Conservation (phyloP, 2,888 invertebrate species). For the Ophion costatus region DNA sequence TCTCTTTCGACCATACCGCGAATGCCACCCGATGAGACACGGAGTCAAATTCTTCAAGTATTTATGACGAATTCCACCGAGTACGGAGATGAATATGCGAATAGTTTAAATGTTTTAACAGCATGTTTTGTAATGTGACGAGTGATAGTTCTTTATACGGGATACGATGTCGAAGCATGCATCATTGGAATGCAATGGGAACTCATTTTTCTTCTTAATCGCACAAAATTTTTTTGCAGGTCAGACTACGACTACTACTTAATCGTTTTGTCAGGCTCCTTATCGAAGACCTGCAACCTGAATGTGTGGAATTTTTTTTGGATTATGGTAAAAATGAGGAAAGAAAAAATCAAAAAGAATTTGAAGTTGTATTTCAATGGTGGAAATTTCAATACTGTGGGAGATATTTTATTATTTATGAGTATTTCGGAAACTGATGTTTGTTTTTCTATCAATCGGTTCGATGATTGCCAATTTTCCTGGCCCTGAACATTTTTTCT, state of each 20-base stretch:
- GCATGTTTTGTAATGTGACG: conserved; percentile 5
- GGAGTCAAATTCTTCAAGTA: conserved; percentile 18
- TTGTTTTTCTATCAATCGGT: no score
- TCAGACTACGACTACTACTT: no score
- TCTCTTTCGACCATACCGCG: conserved; percentile 24
- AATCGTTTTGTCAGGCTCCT: no score
- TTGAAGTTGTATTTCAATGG: background rate
- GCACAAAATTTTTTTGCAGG: no score
- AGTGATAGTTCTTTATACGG: background rate
- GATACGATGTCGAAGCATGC: background rate
- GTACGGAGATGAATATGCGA: background rate
- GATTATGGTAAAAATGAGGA: background rate
- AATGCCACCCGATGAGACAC: conserved; percentile 14
- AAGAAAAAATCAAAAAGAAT: background rate
- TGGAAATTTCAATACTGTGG: no score
- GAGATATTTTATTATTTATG: no score
- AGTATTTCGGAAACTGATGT: no score
- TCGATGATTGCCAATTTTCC: no score
- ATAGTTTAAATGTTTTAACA: background rate
- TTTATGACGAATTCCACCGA: background rate
- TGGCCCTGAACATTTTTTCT: no score
- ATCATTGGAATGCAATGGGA: background rate
- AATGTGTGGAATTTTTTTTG: background rate
- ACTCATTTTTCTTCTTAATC: background rate
- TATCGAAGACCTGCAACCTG: no score